These are phyloP conservation scores for Coleophora deauratella DNA, from an alignment of 2,888 invertebrate species.

Conservation along the genomic window DNA sequence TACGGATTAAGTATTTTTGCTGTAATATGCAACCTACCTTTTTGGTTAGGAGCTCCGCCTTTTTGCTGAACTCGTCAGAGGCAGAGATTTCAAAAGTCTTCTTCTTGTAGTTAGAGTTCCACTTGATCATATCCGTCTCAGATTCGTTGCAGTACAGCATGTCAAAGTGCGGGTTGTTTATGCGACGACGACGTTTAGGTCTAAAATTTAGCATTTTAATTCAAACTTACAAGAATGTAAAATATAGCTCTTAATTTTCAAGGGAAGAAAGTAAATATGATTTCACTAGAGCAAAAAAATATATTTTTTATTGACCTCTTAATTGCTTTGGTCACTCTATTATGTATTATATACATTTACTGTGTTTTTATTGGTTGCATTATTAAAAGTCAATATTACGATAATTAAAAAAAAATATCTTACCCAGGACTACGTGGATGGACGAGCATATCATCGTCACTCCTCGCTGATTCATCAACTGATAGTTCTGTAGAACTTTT, in stretches of 20 bases:
- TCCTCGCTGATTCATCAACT: constrained; percentile 17
- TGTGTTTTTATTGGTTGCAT: no score
- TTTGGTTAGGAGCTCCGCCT: constrained; percentile 58
- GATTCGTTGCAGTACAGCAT: constrained; percentile 61
- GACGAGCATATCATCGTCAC: constrained; percentile 45
- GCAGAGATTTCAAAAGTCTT: constrained; percentile 58
- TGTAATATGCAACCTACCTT: constrained; percentile 27
- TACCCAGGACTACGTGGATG: constrained; percentile 2
- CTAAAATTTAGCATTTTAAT: no score
- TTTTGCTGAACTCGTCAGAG: constrained; percentile 63
- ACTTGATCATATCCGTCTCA: constrained; percentile 66
- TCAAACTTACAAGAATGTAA: no score
- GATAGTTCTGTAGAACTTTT: constrained; percentile 2
- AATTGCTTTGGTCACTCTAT: no score
- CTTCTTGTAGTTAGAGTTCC: constrained; percentile 63
- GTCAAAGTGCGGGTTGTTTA: constrained; percentile 48
- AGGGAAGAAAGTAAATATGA: no score
- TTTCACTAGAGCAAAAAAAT: no score
- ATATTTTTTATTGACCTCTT: no score
- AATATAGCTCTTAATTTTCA: no score
- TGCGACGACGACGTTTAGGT: not conserved
- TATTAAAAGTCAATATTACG: no score
- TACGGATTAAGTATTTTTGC: not conserved
- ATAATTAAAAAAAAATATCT: not conserved
- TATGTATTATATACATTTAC: no score